Evolutionary conservation across 35 echinoderm and acorn worm species (phyloP).

Genomic region (Chiridota heheva): DNA sequence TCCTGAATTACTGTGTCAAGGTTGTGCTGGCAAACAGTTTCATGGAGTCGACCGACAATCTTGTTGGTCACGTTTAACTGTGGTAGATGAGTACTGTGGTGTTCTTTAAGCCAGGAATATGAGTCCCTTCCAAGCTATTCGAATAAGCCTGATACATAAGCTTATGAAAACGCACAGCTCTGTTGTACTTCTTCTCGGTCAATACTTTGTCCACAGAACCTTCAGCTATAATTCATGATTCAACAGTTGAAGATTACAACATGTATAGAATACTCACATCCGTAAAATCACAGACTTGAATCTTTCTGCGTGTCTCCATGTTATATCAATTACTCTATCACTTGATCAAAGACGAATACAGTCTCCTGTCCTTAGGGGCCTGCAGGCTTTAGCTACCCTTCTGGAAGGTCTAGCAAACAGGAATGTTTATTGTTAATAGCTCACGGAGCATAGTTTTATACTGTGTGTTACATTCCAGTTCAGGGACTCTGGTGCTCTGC

Average conservation of each 20-base stretch:
- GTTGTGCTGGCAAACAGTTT: not conserved
- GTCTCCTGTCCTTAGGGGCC: too few relatives aligned
- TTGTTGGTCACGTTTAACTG: not conserved
- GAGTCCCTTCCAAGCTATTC: constrained; percentile 12
- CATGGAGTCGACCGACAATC: not conserved
- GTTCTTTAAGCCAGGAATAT: constrained; percentile 7
- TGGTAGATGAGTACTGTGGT: not conserved
- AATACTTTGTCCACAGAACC: not conserved
- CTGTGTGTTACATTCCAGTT: too few relatives aligned
- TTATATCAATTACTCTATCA: constrained; percentile 16
- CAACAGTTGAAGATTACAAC: constrained; percentile 15
- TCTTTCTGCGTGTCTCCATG: not conserved
- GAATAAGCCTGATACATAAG: not conserved
- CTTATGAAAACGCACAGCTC: constrained; percentile 13
- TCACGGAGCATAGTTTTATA: too few relatives aligned
- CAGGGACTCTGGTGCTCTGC: too few relatives aligned
- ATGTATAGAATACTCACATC: constrained; percentile 24
- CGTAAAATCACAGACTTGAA: constrained; percentile 1
- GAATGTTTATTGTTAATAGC: too few relatives aligned
- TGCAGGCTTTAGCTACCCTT: too few relatives aligned
- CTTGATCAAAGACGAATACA: constrained; percentile 18
- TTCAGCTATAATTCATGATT: constrained; percentile 31
- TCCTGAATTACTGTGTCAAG: not conserved
- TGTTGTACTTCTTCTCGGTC: constrained; percentile 3
- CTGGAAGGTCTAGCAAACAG: too few relatives aligned